Base-by-base conservation (phyloP, 2,888 invertebrate genomes). In the Drosophila monieri region DNA sequence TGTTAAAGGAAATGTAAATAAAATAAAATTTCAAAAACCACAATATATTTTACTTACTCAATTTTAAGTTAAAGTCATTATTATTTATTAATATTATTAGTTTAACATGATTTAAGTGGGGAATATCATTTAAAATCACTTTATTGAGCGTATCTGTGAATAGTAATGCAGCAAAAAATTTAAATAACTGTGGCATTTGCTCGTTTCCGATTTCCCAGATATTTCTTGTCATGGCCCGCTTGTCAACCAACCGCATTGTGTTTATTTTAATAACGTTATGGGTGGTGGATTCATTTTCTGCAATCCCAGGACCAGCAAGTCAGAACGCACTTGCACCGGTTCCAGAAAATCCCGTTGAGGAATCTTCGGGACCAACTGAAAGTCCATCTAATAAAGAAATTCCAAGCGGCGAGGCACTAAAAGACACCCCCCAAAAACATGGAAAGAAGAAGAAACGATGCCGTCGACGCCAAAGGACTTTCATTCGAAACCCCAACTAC, bases 401-500 rank as follows among this genome's bases (percentile, higher is more conserved):
- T 35, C n/a, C 35, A 35, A 35, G 35, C 6, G 35, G n/a, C n/a
- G 35, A 14, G 14, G n/a, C 2, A 14, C 6, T 14, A 6, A n/a
- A 41, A 9, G 18, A 41, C 3, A 41, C 3, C 39, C 8, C 14
- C 9, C 8, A 41, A 10, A 41, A 18, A 10, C 15, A 4, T 18
- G 8, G 15, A 2, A 41, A n/a, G 6, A 41, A n/a, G 2, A 4
- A 10, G 15, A 10, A n/a, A 21, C 10, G 10, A 10, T 15, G 15
- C 1, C 41, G 12, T 3, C 12, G 27, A 1, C 68, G 21, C 8
- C 61, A 76, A 8, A 57, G 5, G 12, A 58, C 62, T 0, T 69
- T 74, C 6, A 21, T 69, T 1, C 43, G 60, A n/a, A 80, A 76
- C 65, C 73, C 77, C 0, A 83, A 74, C 48, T 66, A 66, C 30